Evolutionary conservation across 1,140 invertebrate genomes (phyloP).

Genomic region (Magallana angulata): DNA sequence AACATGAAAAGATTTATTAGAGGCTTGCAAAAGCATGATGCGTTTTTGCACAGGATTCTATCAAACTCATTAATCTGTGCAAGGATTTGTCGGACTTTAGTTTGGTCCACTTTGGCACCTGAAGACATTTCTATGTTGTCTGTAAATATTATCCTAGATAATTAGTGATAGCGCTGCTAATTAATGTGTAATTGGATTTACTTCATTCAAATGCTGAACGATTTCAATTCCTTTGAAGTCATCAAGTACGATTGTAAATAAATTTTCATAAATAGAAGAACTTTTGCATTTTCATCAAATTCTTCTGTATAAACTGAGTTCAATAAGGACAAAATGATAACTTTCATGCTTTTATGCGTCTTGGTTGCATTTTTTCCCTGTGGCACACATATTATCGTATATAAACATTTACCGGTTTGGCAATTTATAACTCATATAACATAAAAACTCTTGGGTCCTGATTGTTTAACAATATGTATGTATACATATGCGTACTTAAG

Average conservation of each 20-base stretch:
- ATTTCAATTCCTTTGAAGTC: conserved; percentile 28
- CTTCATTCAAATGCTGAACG: background rate
- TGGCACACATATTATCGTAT: no score
- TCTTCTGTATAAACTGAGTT: no score
- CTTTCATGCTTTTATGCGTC: no score
- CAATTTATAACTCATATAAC: no score
- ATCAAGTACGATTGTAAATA: background rate
- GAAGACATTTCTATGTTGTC: conserved; percentile 33
- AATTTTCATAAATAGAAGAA: background rate
- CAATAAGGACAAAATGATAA: no score
- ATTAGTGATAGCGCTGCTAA: conserved; percentile 35
- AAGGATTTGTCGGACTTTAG: conserved; percentile 17
- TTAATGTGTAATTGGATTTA: conserved; percentile 13
- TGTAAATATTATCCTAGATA: conserved; percentile 38
- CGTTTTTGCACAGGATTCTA: conserved; percentile 26
- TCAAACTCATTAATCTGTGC: conserved; percentile 30
- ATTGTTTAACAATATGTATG: no score
- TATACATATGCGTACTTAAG: no score
- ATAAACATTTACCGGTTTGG: no score
- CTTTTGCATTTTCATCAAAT: no score
- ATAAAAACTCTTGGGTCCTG: no score
- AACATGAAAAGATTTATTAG: conserved; percentile 28
- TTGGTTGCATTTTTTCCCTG: no score
- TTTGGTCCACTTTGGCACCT: conserved; percentile 28
- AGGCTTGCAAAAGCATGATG: conserved; percentile 18